Evolutionary conservation across 2,113 vertebrate genomes (phyloP).

Genomic region (Lates calcarifer): DNA sequence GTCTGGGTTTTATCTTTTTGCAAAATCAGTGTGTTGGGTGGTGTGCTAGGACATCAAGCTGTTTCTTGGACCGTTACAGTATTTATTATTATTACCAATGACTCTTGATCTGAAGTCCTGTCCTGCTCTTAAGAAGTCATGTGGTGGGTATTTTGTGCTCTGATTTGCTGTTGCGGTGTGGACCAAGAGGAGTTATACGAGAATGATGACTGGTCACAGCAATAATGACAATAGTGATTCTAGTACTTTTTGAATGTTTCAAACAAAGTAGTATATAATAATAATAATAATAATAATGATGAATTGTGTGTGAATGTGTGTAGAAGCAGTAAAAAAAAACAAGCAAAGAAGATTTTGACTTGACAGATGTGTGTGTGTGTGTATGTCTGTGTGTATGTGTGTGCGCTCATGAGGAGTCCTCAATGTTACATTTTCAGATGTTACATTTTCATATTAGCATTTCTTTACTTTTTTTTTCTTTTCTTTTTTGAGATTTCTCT

Average conservation of each 20-base stretch:
- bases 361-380: constrained; percentile 31
- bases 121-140: constrained; percentile 60
- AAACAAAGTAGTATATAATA: constrained; percentile 67
- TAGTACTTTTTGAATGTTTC: constrained; percentile 74
- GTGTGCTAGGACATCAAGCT: constrained; percentile 25
- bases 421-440: constrained; percentile 43
- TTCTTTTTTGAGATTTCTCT: constrained; percentile 13
- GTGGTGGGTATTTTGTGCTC: constrained; percentile 57
- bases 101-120: constrained; percentile 55
- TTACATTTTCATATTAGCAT: constrained; percentile 46
- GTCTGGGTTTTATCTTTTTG: constrained; percentile 37
- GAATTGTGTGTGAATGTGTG: constrained; percentile 49
- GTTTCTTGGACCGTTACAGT: constrained; percentile 68
- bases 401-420: constrained; percentile 47
- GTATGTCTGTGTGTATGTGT: constrained; percentile 46
- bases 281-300: constrained; percentile 21
- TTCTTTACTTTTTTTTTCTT: constrained; percentile 2
- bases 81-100: constrained; percentile 81
- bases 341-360: constrained; percentile 38
- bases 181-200: constrained; percentile 69
- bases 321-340: constrained; percentile 23
- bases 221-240: constrained; percentile 75
- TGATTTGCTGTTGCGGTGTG: constrained; percentile 60
- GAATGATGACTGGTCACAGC: constrained; percentile 64
- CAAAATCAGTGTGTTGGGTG: constrained; percentile 30